Evolutionary conservation across 1,140 invertebrate genomes (phyloP), one percentile per base, ranked within the genome.

Genomic region (Tyrophagus putrescentiae): DNA sequence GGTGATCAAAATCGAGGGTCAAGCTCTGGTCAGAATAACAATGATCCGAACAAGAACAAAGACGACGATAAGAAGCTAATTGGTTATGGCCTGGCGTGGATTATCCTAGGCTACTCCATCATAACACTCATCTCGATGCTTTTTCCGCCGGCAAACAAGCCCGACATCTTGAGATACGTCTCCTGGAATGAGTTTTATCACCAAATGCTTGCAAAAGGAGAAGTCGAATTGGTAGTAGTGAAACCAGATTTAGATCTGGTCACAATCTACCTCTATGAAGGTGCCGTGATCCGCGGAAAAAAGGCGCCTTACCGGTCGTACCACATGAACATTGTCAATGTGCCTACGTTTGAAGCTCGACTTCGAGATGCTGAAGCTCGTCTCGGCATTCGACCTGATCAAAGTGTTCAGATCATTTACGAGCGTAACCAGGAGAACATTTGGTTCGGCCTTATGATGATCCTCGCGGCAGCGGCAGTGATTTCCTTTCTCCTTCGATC

Each of bases 121-220:
- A 79, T 85, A 33, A 77, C 81, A 33, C 72, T 83, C 34, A 76
- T 84, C 56, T 82, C 82, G 6, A 67, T 82, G 9, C 65, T 85
- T 27, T 81, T 85, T 61, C 82, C 83, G 1, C 78, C 77, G 28
- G 81, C 78, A 44, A 82, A 80, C 68, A 79, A 84, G 64, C 82
- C 81, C 65, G 84, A 86, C 74, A 80, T 83, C 6, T 63, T 76
- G 27, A 67, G 76, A 39, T 87, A 84, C 73, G 82, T 93, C 23
- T 90, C 87, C 1, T 95, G 90, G 90, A 88, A 92, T 76, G 90
- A 95, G 75, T 94, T 95, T 76, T 78, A 91, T 1, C 82, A 92
- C 72, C 82, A 90, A 59, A 89, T 95, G 85, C 71, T 95, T 42
- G 80, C 83, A 0, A 89, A 88, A 73, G 90, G 91, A 21, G 89